Evolutionary conservation across 2,797 vertebrate species (phyloP), one percentile per base, ranked within the genome.

Genomic region (Acanthurus lineatus): DNA sequence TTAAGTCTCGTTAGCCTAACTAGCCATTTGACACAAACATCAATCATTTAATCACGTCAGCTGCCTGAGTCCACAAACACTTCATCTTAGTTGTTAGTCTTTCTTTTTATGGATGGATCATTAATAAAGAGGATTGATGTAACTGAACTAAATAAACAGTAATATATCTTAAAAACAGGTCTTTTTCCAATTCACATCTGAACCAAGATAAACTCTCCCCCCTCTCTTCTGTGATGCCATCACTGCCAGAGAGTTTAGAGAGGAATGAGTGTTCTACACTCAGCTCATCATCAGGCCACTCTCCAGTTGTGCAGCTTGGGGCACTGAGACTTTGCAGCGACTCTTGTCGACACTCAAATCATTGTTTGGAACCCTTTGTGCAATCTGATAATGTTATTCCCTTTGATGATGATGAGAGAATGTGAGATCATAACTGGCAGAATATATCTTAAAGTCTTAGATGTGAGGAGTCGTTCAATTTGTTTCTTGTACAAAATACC

Each of bases 141-240:
- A 20, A 74, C 57, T 51, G 61, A 90, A 91, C 86, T 86, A 48
- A 49, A 83, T 82, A 89, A 88, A 86, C 82, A 92, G 63, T 62
- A 65, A 69, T 16, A 60, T 40, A 44, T 73, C 69, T 67, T 15
- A 76, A 77, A 79, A 84, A 51, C 58, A 68, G 25, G 5, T 35
- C 52, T 89, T 73, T 54, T 73, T 64, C 65, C 52, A 51, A 79
- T 42, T 74, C 44, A 42, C 32, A 77, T 73, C 6, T 38, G 12
- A 85, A 77, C 70, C 59, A 83, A 86, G 56, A 82, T 54, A 80
- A 89, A 86, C 78, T 77, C 44, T 72, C 72, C 69, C 64, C 44
- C 69, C 70, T 35, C 68, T 87, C 52, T 28, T 68, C 66, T 63
- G 68, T 25, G 54, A 56, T 25, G 59, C 66, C 59, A 62, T 53